A percentile compares a stretch with the other conserved stretches of the same genome.
phyloP scores from a whole-genome alignment of 1,140 invertebrate species.

The Trissolcus basalis region DNA sequence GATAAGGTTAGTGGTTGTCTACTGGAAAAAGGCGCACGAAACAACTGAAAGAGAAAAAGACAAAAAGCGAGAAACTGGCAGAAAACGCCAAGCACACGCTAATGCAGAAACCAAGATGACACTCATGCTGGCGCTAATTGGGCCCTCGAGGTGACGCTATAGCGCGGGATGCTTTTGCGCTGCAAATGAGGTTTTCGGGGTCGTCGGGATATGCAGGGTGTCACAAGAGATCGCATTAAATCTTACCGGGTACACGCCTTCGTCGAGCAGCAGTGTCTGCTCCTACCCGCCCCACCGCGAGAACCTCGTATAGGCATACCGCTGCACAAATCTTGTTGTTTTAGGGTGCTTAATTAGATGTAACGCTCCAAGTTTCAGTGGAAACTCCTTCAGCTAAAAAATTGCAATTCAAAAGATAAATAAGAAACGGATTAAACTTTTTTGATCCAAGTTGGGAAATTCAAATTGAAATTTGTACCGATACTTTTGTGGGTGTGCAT shows the following conservation, averaged over 20 bases:
- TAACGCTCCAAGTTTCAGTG: conserved; percentile 13
- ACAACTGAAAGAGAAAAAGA: conserved; percentile 48
- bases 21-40: conserved; percentile 25
- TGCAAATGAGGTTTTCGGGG: conserved; percentile 63
- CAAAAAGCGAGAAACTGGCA: conserved; percentile 58
- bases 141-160: conserved; percentile 73
- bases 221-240: conserved; percentile 68
- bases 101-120: conserved; percentile 75
- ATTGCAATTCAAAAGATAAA: conserved; percentile 20
- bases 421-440: conserved; percentile 9
- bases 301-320: conserved; percentile 12
- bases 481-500: background rate
- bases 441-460: too few relatives aligned
- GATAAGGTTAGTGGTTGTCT: conserved; percentile 11
- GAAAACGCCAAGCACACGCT: conserved; percentile 72
- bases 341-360: conserved; percentile 46
- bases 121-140: conserved; percentile 75
- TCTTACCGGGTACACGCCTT: conserved; percentile 69
- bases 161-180: conserved; percentile 65
- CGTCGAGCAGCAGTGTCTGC: conserved; percentile 47
- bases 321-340: conserved; percentile 8
- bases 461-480: background rate
- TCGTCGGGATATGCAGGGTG: conserved; percentile 48
- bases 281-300: conserved; percentile 17
- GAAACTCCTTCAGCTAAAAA: background rate